These are phyloP conservation scores for Cryptoprocta ferox DNA, from an alignment of 2,797 vertebrate genomes.

Conservation along the genomic window DNA sequence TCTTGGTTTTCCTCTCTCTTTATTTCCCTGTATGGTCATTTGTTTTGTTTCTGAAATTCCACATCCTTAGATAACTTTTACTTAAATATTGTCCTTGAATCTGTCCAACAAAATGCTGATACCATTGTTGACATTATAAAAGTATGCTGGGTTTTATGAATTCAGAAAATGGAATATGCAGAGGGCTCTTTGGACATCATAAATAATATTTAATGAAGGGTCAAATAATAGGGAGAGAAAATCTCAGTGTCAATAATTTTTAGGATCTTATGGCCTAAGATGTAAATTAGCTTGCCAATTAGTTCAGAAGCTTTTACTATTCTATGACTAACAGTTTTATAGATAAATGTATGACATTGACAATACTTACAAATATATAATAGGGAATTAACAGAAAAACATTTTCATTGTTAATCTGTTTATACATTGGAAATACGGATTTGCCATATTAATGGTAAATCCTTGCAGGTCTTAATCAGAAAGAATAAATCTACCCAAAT, in stretches of 20 bases:
- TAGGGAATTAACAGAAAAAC: constrained; percentile 47
- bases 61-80: constrained; percentile 29
- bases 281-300: constrained; percentile 71
- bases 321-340: constrained; percentile 77
- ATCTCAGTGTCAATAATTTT: constrained; percentile 70
- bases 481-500: background rate
- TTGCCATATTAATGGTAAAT: background rate
- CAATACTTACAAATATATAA: constrained; percentile 22
- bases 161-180: constrained; percentile 64
- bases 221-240: constrained; percentile 62
- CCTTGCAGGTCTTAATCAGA: background rate
- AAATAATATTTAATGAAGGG: constrained; percentile 64
- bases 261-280: constrained; percentile 77
- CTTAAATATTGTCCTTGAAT: constrained; percentile 50
- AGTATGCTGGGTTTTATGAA: constrained; percentile 65
- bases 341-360: constrained; percentile 55
- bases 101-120: constrained; percentile 72
- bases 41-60: background rate
- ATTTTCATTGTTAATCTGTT: background rate
- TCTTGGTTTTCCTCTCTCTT: background rate
- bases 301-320: constrained; percentile 72
- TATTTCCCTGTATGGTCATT: background rate
- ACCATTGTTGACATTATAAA: constrained; percentile 69
- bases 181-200: constrained; percentile 61
- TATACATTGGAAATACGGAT: background rate